Percentiles rank a stretch among this genome's conserved stretches.
Conservation (phyloP, 2,888 invertebrate genomes). For the Yponomeuta cagnagella region DNA sequence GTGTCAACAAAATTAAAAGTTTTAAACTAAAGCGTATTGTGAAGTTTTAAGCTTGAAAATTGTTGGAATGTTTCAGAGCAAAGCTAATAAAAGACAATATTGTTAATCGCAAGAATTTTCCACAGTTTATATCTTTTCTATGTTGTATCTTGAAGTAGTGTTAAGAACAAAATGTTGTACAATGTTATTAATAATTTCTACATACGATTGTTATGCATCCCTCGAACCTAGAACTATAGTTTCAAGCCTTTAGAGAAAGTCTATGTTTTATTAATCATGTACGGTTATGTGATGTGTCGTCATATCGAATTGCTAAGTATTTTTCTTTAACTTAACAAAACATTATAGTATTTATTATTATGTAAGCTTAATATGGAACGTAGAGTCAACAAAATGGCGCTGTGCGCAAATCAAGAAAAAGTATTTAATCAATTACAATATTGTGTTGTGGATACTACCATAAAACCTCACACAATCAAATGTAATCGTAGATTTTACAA, state of each 20-base stretch:
- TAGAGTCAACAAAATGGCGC: not conserved
- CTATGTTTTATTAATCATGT: not conserved
- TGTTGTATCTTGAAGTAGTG: conserved; percentile 41
- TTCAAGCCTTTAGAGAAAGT: not conserved
- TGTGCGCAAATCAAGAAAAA: not conserved
- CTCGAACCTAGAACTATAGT: not conserved
- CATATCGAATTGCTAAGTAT: conserved; percentile 5
- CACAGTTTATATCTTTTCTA: conserved; percentile 59
- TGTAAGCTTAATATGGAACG: conserved; percentile 1
- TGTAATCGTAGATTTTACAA: conserved; percentile 70
- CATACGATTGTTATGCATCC: not conserved
- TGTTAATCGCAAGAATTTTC: conserved; percentile 67
- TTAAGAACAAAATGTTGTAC: conserved; percentile 49
- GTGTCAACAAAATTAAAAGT: not conserved
- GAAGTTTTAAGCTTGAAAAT: conserved; percentile 11
- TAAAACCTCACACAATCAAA: conserved; percentile 1
- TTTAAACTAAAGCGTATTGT: not conserved
- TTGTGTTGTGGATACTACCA: conserved; percentile 6
- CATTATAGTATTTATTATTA: not conserved
- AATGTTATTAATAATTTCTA: conserved; percentile 14
- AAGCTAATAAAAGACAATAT: conserved; percentile 71
- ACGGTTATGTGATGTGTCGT: conserved; percentile 16
- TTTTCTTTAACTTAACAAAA: not conserved
- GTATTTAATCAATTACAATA: not conserved
- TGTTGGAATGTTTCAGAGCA: conserved; percentile 44